These are phyloP conservation scores for Epinephelus malabaricus DNA, from an alignment of 2,797 vertebrate genomes.

Conservation along the genomic window DNA sequence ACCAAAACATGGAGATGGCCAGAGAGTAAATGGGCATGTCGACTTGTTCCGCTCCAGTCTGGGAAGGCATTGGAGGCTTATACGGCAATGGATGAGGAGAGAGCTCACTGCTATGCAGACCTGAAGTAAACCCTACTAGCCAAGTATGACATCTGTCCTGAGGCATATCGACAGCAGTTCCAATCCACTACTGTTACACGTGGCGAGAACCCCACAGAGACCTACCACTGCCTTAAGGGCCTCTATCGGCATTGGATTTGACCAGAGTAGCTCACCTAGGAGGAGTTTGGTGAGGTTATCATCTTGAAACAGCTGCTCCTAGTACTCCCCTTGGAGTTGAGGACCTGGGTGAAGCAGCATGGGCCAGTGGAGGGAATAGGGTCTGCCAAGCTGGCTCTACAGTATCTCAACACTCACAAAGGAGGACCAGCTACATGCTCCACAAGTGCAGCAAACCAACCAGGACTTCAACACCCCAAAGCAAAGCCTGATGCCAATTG, in stretches of 20 bases:
- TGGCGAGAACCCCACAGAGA: no score
- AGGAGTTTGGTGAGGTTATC: no score
- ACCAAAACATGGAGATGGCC: background rate
- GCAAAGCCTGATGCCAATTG: background rate
- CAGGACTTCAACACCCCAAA: background rate
- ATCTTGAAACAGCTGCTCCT: background rate
- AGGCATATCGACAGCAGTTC: no score
- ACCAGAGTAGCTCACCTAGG: no score
- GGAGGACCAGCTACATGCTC: background rate
- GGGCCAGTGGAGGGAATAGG: background rate
- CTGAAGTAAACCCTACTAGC: no score
- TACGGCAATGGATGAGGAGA: background rate
- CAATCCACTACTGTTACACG: no score
- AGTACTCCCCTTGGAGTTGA: background rate
- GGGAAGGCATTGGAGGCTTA: background rate
- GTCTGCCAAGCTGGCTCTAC: background rate
- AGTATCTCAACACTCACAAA: constrained; percentile 2
- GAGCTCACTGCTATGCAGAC: background rate
- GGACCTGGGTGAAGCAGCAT: constrained; percentile 26
- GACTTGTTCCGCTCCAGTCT: background rate
- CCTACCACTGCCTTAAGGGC: no score
- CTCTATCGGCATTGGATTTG: no score
- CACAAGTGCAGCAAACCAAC: no score
- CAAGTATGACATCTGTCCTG: no score
- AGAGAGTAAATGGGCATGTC: no score